Evolutionary conservation across 2,888 invertebrate genomes (phyloP), one percentile per base, ranked within the genome.

Genomic region (Protula sp.): DNA sequence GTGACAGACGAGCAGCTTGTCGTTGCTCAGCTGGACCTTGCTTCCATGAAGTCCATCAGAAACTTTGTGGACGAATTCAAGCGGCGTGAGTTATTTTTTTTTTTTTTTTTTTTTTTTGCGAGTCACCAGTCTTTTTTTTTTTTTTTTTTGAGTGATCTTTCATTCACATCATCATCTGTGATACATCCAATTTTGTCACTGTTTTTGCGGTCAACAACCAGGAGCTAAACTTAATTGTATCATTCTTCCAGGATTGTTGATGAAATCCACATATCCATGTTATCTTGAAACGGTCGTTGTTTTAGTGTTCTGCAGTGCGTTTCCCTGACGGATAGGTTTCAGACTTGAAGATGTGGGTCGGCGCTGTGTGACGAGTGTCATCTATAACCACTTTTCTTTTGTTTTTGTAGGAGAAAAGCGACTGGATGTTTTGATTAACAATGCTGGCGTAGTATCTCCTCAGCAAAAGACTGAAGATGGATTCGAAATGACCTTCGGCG

Each of bases 1-100:
- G 62, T 48, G 5, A 26, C 30, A n/a, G 52, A 45, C 2, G 57
- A 48, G 47, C 30, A 87, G 75, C 76, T 89, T 82, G 85, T 88
- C 65, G 87, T 89, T 0, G 87, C 89, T 85, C 85, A 88, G 70
- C 77, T 92, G 61, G 89, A 92, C 79, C 82, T 93, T 2, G 84
- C 87, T 3, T 89, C 88, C 0, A 83, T 91, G 29, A 83, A 85
- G 52, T 91, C 91, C 0, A 86, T 92, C 9, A 84, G 85, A 72
- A 83, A 85, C 54, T 92, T 92, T 83, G 87, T 87, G 19, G 81
- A 85, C 55, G 82, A 87, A 55, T 85, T 92, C 3, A 85, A 86
- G 64, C 83, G 84, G 55, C 29, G 65, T 63, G 56, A 50, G 58
- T 53, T 50, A 26, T 9, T 50, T 5, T 5, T 50, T 50, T 50